Evolutionary conservation across 2,797 vertebrate genomes (phyloP), one percentile per base, ranked within the genome.

Genomic region (Erpetoichthys calabaricus): DNA sequence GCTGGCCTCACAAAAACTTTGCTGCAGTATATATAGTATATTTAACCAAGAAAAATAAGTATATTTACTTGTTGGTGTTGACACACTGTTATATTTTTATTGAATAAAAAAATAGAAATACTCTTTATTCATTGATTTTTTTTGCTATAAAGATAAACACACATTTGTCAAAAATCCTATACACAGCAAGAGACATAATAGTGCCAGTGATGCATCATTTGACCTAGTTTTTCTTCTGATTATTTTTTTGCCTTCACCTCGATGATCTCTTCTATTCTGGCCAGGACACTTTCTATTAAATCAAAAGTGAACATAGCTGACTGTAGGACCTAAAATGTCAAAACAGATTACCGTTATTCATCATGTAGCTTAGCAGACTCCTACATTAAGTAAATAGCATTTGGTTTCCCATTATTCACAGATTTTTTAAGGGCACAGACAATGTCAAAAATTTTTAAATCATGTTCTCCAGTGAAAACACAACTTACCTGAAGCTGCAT

Each of bases 241-340:
- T 60, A 61, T 67, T 60, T 67, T 76, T 83, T 87, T 60, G 62
- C 66, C 72, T 88, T 91, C 65, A 85, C 80, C 71, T 89, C 88
- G 59, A 85, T 77, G 60, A 98, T 85, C 73, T 98, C 93, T 71
- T 97, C 91, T 49, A 92, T 89, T 59, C 90, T 86, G 62, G 86
- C 76, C 45, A 92, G 83, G 60, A 99, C 86, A 71, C 93, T 97
- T 81, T 94, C 91, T 79, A 95, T 97, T 73, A 97, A 81, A 83
- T 98, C 96, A 73, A 94, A 96, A 2, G 92, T 97, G 77, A 91
- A 91, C 76, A 98, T 72, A 60, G 91, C 93, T 0, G 90, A 94
- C 71, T 90, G 85, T 60, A 98, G 71, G 65, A 95, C 90, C 95
- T 98, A 76, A 62, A 75, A 80, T 59, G 66, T 66, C 68, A 78